Evolutionary conservation across 1,140 invertebrate species (phyloP).

Genomic region (Drosophila sp.): DNA sequence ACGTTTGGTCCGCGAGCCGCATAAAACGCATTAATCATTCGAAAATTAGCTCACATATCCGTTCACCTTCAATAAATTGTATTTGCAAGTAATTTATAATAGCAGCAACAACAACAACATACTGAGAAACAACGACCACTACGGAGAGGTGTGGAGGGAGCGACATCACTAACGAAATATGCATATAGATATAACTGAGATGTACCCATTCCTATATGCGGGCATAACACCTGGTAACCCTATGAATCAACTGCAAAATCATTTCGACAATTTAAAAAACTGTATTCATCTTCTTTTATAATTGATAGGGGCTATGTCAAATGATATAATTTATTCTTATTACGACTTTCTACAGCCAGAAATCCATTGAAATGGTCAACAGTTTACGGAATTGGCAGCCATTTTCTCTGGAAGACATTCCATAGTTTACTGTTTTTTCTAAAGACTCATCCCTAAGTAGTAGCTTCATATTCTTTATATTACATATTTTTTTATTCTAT

Average conservation of each 20-base stretch:
- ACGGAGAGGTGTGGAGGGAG: background rate
- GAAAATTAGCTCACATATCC: conserved; percentile 79
- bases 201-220: conserved; percentile 11
- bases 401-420: background rate
- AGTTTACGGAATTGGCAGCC: background rate
- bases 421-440: too few relatives aligned
- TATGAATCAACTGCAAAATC: conserved; percentile 7
- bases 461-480: too few relatives aligned
- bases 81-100: conserved; percentile 58
- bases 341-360: background rate
- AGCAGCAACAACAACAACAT: conserved; percentile 16
- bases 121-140: conserved; percentile 2
- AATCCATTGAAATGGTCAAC: background rate
- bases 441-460: too few relatives aligned
- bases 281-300: conserved; percentile 1
- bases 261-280: background rate
- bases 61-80: conserved; percentile 81
- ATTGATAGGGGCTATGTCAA: conserved; percentile 2
- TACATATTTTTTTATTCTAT: too few relatives aligned
- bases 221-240: conserved; percentile 20
- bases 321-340: background rate
- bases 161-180: background rate
- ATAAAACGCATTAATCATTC: conserved; percentile 72
- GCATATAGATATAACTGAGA: conserved; percentile 7
- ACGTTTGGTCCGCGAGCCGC: conserved; percentile 56